Conservation (phyloP, 2,113 vertebrate genomes). For the Steatornis caripensis region DNA sequence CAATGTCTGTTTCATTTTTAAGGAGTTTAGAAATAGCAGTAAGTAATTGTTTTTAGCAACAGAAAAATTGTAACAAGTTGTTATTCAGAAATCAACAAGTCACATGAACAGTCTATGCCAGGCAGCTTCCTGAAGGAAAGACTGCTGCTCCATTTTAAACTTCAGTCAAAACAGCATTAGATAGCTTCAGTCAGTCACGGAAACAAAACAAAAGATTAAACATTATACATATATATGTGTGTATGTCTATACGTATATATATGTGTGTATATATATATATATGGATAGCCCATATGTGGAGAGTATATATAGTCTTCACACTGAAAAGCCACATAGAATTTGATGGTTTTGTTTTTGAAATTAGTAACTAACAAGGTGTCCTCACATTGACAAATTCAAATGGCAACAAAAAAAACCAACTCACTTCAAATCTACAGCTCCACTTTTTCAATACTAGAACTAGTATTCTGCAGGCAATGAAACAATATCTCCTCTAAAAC, state of each 20-base stretch:
- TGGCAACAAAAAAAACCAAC: neutral
- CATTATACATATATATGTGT: neutral
- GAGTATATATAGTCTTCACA: neutral
- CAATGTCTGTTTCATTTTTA: neutral
- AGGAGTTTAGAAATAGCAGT: neutral
- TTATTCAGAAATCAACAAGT: neutral
- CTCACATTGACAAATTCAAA: neutral
- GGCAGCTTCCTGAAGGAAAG: neutral
- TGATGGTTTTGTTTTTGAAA: neutral
- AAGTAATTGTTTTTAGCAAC: neutral
- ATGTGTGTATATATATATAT: too few relatives aligned
- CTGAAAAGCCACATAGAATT: neutral
- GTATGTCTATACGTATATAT: too few relatives aligned
- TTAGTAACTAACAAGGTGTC: neutral
- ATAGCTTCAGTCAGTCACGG: neutral
- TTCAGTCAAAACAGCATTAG: neutral
- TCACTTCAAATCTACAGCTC: neutral
- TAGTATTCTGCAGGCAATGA: neutral
- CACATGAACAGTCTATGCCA: neutral
- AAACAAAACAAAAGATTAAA: neutral
- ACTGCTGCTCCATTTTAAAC: neutral
- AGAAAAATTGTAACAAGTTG: neutral
- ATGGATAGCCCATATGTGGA: neutral
- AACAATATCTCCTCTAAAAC: neutral
- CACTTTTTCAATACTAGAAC: neutral